These are phyloP conservation scores for Sebastes diaconus DNA, from an alignment of 2,797 vertebrate species.

Conservation along the genomic window DNA sequence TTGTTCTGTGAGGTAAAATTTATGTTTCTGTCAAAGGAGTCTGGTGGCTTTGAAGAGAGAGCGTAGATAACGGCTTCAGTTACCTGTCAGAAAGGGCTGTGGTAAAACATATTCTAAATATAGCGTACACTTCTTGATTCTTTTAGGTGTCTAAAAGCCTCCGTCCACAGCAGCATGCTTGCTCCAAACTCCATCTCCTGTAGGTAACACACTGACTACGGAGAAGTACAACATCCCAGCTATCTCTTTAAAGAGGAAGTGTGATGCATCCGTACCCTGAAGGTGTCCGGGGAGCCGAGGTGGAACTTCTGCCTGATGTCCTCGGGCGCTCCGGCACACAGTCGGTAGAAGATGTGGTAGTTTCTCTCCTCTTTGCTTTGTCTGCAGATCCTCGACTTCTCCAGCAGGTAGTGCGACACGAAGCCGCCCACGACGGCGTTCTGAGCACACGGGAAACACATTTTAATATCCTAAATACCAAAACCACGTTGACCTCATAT, in stretches of 20 bases:
- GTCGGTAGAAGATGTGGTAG: conserved; percentile 97
- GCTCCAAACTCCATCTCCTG: not conserved
- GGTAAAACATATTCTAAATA: too few species aligned
- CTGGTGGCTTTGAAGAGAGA: too few species aligned
- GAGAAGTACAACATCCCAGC: not conserved
- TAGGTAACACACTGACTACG: not conserved
- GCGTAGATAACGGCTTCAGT: too few species aligned
- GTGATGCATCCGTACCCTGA: conserved; percentile 83
- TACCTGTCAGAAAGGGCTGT: too few species aligned
- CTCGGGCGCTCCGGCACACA: conserved; percentile 94
- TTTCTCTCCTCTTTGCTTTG: conserved; percentile 95
- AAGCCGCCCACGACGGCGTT: conserved; percentile 95
- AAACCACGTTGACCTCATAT: too few species aligned
- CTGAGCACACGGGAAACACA: conserved; percentile 70
- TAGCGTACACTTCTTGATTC: too few species aligned
- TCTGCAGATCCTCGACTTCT: conserved; percentile 96
- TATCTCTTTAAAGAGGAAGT: not conserved
- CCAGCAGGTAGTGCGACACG: conserved; percentile 97
- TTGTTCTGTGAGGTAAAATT: too few species aligned
- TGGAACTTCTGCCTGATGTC: conserved; percentile 91
- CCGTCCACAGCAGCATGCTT: too few species aligned
- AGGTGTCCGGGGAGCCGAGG: conserved; percentile 91
- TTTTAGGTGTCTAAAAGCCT: too few species aligned
- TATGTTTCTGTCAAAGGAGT: too few species aligned
- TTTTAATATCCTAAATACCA: not conserved